These are phyloP conservation scores for Acronicta leporina DNA, from an alignment of 2,888 invertebrate species.

Conservation along the genomic window DNA sequence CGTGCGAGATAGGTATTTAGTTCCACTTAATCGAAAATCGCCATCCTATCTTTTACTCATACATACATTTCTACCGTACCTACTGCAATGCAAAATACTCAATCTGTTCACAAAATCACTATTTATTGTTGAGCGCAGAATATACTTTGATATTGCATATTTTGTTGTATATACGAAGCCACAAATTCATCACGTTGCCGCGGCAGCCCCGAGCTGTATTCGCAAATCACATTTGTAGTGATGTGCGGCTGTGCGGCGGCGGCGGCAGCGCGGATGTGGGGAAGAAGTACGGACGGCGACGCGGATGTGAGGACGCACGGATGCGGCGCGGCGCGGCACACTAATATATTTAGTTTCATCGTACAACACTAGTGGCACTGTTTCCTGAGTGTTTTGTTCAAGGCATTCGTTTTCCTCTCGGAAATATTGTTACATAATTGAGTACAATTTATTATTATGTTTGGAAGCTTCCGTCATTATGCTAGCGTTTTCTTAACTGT, in stretches of 20 bases:
- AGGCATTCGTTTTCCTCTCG: not conserved
- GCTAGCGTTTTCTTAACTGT: no score
- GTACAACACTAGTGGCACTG: conserved; percentile 1
- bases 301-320: no score
- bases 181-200: conserved; percentile 18
- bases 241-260: conserved; percentile 5
- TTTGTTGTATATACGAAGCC: not conserved
- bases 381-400: conserved; percentile 1
- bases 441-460: not conserved
- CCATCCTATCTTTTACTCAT: no score
- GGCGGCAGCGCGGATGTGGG: conserved; percentile 1
- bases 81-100: no score
- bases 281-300: not conserved
- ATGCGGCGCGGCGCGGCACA: not conserved
- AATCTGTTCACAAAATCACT: no score
- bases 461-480: not conserved
- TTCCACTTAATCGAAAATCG: no score
- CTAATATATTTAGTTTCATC: conserved; percentile 14
- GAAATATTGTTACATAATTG: not conserved
- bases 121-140: no score
- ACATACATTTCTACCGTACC: no score
- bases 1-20: no score
- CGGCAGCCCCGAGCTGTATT: conserved; percentile 11
- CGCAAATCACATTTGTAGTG: conserved; percentile 36
- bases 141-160: no score